Conservation (phyloP, 2,113 vertebrate species). For the Oenanthe melanoleuca region DNA sequence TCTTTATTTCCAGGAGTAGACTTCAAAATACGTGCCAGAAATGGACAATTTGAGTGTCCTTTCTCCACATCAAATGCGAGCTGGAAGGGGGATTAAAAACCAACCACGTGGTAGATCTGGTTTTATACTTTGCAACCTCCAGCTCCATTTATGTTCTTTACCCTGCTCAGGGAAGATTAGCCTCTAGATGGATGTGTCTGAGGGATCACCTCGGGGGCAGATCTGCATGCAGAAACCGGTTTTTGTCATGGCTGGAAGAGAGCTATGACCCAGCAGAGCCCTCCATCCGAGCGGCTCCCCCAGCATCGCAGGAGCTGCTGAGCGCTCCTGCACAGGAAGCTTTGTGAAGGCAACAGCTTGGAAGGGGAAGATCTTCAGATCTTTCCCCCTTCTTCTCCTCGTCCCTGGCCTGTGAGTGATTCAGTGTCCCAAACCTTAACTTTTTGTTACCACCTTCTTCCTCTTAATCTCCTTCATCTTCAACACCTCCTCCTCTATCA, state of each 20-base stretch:
- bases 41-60: slow-evolving; percentile 76
- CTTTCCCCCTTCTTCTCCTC: slow-evolving; percentile 61
- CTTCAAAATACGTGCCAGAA: slow-evolving; percentile 80
- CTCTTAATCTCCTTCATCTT: slow-evolving; percentile 70
- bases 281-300: slow-evolving; percentile 58
- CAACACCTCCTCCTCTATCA: slow-evolving; percentile 73
- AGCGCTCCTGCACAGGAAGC: slow-evolving; percentile 68
- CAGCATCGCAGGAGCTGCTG: slow-evolving; percentile 52
- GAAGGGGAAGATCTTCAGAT: slow-evolving; percentile 70
- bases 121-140: slow-evolving; percentile 79
- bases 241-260: slow-evolving; percentile 70
- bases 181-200: slow-evolving; percentile 76
- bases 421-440: slow-evolving; percentile 80
- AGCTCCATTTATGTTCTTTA: slow-evolving; percentile 75
- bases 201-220: slow-evolving; percentile 70
- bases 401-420: slow-evolving; percentile 77
- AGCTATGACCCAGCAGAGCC: slow-evolving; percentile 58
- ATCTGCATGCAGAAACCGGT: slow-evolving; percentile 64
- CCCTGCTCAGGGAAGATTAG: slow-evolving; percentile 71
- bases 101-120: slow-evolving; percentile 82
- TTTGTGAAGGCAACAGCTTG: slow-evolving; percentile 76
- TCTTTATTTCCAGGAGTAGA: slow-evolving; percentile 77
- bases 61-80: slow-evolving; percentile 70
- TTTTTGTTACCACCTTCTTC: slow-evolving; percentile 79
- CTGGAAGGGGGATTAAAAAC: slow-evolving; percentile 78